Base-by-base conservation (phyloP, 2,113 vertebrate genomes). In the Lagopus muta region DNA sequence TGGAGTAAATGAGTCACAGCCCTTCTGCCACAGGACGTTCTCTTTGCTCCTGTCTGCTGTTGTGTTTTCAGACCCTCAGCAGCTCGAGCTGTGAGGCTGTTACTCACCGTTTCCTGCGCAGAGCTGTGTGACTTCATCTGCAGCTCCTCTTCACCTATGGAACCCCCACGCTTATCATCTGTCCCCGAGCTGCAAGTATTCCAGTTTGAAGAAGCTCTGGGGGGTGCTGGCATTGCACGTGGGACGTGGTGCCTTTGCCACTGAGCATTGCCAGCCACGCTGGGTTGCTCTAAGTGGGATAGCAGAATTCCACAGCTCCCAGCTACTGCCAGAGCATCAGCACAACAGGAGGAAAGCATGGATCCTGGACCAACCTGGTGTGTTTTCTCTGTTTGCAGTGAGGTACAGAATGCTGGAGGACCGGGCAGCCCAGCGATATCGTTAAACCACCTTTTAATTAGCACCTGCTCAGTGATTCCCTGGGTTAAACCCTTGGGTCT, bases 1-100 rank as follows among this genome's bases (percentile, higher is more conserved):
- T 40, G 91, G 70, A 66, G 90, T 32, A 43, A 50, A 15, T 95
- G 94, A 96, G 60, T 94, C 96, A 95, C 2, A 6, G 88, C 36
- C 38, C 13, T 10, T 24, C 69, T 71, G 86, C 77, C 80, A 6
- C 45, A 17, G 43, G 88, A 34, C 66, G 8, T 9, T 8, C 42
- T 83, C 47, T 76, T 77, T 42, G 66, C 64, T 79, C n/a, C 55
- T 38, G 45, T 82, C 75, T 32, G 2, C 80, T 34, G 55, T 8
- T 14, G 13, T 4, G 74, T 62, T 36, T 48, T 36, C 82, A 40
- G 87, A 47, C 64, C 50, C 60, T 32, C 54, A 67, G 34, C 67
- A 61, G 38, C 47, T 72, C 73, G 62, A 52, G 71, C 19, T 85
- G 60, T 43, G 73, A 19, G 70, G 13, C 3, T 0, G 13, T 45